Conservation (phyloP, 1,140 invertebrate genomes). For the Chironomus tepperi region DNA sequence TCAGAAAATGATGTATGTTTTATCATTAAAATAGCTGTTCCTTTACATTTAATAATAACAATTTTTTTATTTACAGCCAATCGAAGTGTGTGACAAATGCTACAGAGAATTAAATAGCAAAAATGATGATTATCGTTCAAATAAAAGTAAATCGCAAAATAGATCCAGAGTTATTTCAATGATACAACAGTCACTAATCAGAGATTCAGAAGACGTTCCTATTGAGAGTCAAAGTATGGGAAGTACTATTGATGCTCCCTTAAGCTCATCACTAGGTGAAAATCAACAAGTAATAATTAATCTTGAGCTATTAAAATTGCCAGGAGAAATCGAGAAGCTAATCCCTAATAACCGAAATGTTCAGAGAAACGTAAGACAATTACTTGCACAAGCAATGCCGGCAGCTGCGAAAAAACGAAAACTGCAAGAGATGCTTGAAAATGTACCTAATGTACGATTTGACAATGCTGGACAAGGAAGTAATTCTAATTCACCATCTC, state of each 20-base stretch:
- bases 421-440: background rate
- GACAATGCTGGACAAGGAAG: background rate
- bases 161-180: background rate
- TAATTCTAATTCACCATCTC: background rate
- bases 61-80: background rate
- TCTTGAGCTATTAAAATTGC: background rate
- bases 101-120: background rate
- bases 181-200: too few species aligned
- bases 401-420: background rate
- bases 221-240: background rate
- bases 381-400: background rate
- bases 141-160: too few species aligned
- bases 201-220: background rate
- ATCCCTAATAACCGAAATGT: background rate
- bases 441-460: background rate
- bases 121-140: too few species aligned
- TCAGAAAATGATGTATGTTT: background rate
- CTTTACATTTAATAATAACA: background rate
- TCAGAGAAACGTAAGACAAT: background rate
- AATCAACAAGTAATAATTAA: background rate
- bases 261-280: background rate
- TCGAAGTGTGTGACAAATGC: background rate
- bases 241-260: background rate
- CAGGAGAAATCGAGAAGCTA: background rate
- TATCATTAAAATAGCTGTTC: too few species aligned